Evolutionary conservation across 2,888 invertebrate genomes (phyloP).

Genomic region (Acronicta leporina): DNA sequence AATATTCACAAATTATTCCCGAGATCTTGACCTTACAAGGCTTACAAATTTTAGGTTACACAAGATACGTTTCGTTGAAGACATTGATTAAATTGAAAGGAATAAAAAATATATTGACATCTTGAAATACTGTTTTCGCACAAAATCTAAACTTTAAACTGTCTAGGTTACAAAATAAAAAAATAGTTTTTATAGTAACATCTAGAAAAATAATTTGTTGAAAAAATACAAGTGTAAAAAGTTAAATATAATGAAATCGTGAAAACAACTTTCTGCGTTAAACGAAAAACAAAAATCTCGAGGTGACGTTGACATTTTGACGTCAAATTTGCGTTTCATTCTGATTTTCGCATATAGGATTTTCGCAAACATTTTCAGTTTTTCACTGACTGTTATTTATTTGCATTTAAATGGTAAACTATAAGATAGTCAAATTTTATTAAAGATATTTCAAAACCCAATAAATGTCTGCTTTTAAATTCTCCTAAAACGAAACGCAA

Average conservation of each 20-base stretch:
- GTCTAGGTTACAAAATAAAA: no score
- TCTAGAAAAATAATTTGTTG: no score
- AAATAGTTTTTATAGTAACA: no score
- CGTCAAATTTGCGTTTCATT: conserved; percentile 31
- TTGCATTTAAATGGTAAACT: no score
- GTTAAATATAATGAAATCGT: not conserved
- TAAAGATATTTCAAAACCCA: no score
- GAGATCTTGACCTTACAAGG: conserved; percentile 48
- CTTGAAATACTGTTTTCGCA: not conserved
- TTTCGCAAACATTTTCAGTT: no score
- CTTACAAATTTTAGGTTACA: conserved; percentile 52
- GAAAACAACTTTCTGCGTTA: not conserved
- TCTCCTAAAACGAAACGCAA: not conserved
- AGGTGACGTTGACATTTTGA: conserved; percentile 29
- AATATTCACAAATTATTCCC: conserved; percentile 42
- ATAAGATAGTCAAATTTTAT: no score
- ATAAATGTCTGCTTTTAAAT: no score
- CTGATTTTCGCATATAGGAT: no score
- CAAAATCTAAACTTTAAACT: not conserved
- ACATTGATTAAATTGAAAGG: conserved; percentile 28
- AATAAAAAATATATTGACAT: no score
- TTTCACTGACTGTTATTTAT: not conserved
- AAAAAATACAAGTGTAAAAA: no score
- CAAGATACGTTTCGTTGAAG: conserved; percentile 37
- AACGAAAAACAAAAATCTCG: conserved; percentile 3